Evolutionary conservation across 2,888 invertebrate genomes (phyloP).

Genomic region (Eilema sororculum): DNA sequence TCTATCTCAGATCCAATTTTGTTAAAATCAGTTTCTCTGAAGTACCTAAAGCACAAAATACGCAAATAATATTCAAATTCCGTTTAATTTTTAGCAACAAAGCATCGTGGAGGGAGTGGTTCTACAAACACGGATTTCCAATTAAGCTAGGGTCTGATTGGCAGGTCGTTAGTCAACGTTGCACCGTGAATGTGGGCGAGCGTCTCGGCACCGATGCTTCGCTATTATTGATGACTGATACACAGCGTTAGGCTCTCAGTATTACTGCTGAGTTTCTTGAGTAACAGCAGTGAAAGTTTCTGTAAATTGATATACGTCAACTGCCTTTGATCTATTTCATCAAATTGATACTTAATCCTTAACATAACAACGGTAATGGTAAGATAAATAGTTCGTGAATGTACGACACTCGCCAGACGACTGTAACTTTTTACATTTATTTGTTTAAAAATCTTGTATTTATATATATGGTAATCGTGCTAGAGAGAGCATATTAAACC

Average conservation of each 20-base stretch:
- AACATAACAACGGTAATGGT: background rate
- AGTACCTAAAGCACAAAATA: slow-evolving; percentile 33
- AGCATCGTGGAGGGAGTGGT: slow-evolving; percentile 77
- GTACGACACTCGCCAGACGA: background rate
- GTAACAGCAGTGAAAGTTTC: slow-evolving; percentile 1
- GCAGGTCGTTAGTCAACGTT: slow-evolving; percentile 86
- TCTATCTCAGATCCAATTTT: background rate
- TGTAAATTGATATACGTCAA: background rate
- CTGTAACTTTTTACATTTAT: too few relatives aligned
- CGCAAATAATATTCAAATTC: slow-evolving; percentile 41
- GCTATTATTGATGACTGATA: slow-evolving; percentile 64
- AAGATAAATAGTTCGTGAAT: background rate
- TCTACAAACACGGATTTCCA: slow-evolving; percentile 86
- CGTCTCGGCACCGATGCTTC: slow-evolving; percentile 52
- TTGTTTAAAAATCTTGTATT: too few relatives aligned
- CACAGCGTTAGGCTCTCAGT: slow-evolving; percentile 29
- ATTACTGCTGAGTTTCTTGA: slow-evolving; percentile 10
- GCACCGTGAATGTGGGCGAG: slow-evolving; percentile 77
- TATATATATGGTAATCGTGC: background rate
- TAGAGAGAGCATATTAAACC: background rate
- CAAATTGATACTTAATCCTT: background rate
- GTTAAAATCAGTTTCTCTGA: slow-evolving; percentile 7
- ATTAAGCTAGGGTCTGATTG: slow-evolving; percentile 86
- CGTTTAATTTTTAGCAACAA: slow-evolving; percentile 84
- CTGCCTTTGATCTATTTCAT: background rate